A percentile compares a stretch with the other conserved stretches of the same genome.
phyloP scores from a whole-genome alignment of 1,140 invertebrate genomes.

The Bradynema listronoti region DNA sequence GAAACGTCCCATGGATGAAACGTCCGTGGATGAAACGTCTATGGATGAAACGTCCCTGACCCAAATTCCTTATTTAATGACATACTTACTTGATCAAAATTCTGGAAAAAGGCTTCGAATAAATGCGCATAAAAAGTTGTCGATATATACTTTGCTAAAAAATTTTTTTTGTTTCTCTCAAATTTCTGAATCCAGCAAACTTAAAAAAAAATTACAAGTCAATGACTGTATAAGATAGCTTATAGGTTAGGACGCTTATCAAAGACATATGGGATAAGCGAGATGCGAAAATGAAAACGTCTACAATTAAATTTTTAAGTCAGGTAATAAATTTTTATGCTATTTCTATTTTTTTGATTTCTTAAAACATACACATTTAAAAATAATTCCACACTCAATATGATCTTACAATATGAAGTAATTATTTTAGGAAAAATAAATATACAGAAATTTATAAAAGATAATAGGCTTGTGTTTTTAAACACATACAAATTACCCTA shows the following conservation, averaged over 20 bases:
- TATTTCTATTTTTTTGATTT: slow-evolving; percentile 1
- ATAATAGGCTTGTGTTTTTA: too few relatives aligned
- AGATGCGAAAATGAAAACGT: slow-evolving; percentile 81
- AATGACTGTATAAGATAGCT: slow-evolving; percentile 1
- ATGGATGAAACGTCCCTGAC: too few relatives aligned
- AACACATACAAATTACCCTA: too few relatives aligned
- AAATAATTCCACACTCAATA: too few relatives aligned
- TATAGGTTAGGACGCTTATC: slow-evolving; percentile 39
- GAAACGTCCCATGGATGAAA: too few relatives aligned
- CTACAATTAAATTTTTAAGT: slow-evolving; percentile 81
- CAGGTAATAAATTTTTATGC: slow-evolving; percentile 63
- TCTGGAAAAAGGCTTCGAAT: too few relatives aligned
- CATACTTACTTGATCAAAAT: not conserved
- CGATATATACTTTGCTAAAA: not conserved
- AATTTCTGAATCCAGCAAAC: not conserved
- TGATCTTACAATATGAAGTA: too few relatives aligned
- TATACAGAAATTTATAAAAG: too few relatives aligned
- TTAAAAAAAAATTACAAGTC: not conserved
- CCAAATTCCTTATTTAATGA: not conserved
- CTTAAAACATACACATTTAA: too few relatives aligned
- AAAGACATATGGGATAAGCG: slow-evolving; percentile 87
- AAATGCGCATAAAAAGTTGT: not conserved
- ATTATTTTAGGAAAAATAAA: too few relatives aligned
- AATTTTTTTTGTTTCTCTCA: not conserved
- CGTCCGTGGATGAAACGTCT: too few relatives aligned